phyloP scores from a whole-genome alignment of 2,797 vertebrate genomes.

The Urophycis tenuis region DNA sequence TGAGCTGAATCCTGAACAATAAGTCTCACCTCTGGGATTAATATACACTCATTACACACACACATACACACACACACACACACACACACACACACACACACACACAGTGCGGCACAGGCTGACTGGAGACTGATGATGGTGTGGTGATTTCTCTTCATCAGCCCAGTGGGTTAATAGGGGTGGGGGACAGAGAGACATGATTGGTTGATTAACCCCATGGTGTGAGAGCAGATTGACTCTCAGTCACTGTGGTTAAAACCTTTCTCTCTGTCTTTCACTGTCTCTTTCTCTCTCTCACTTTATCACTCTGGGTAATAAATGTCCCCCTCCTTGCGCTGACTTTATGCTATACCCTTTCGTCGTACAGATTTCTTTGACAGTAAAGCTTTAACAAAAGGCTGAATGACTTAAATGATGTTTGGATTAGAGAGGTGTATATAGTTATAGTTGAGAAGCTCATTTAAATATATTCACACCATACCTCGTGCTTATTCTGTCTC shows the following conservation, averaged over 20 bases:
- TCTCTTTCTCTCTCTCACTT: background rate
- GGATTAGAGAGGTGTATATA: background rate
- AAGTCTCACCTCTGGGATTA: conserved; percentile 9
- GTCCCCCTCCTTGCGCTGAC: background rate
- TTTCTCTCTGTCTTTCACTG: conserved; percentile 2
- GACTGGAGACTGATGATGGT: conserved; percentile 16
- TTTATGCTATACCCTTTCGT: background rate
- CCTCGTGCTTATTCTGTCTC: background rate
- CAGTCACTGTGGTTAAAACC: background rate
- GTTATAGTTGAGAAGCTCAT: background rate
- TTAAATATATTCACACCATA: background rate
- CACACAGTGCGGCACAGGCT: conserved; percentile 9
- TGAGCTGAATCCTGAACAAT: background rate
- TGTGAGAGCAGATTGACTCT: conserved; percentile 20
- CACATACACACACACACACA: background rate
- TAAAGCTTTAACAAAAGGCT: background rate
- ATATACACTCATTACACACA: conserved; percentile 15
- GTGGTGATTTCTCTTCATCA: conserved; percentile 30
- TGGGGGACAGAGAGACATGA: conserved; percentile 18
- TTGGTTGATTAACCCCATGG: conserved; percentile 29
- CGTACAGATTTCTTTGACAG: background rate
- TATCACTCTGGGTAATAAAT: background rate
- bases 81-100: background rate
- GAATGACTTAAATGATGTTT: background rate
- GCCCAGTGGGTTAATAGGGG: conserved; percentile 11